Percentiles rank a stretch among this genome's conserved stretches.
Evolutionary conservation across 2,113 vertebrate species (phyloP).

Genomic region (Ammospiza caudacuta): DNA sequence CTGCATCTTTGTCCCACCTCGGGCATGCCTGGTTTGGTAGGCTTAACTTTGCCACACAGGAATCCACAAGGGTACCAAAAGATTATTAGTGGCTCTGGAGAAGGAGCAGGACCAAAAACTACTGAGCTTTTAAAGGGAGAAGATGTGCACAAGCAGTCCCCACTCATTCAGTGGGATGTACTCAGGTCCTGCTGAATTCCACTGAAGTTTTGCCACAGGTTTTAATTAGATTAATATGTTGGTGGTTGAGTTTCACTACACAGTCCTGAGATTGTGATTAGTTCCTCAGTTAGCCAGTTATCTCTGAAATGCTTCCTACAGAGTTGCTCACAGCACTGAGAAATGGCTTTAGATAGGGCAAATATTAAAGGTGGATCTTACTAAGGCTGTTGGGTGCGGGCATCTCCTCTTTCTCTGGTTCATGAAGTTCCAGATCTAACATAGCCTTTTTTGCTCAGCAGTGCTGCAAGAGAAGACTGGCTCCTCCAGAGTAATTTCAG

Average conservation of each 20-base stretch:
- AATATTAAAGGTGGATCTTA: neutral
- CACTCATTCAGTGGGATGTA: neutral
- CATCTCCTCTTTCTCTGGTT: neutral
- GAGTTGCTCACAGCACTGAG: neutral
- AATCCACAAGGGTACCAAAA: neutral
- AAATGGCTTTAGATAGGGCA: neutral
- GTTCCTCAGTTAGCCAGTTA: neutral
- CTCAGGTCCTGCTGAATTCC: neutral
- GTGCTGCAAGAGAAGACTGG: neutral
- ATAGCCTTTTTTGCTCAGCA: neutral
- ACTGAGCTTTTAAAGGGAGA: neutral
- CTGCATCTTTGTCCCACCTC: neutral
- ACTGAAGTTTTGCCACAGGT: neutral
- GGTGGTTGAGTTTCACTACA: neutral
- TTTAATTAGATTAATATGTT: neutral
- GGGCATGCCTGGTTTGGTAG: neutral
- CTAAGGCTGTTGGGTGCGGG: neutral
- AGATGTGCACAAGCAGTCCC: neutral
- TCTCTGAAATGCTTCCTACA: neutral
- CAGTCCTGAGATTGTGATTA: neutral
- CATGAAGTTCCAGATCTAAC: neutral
- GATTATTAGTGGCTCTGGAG: neutral
- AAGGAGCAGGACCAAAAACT: neutral
- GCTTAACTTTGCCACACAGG: neutral
- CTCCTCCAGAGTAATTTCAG: neutral